A percentile compares a stretch with the other conserved stretches of the same genome.
These are phyloP conservation scores for Cepaea nemoralis DNA, from an alignment of 1,140 invertebrate species.

Conservation along the genomic window DNA sequence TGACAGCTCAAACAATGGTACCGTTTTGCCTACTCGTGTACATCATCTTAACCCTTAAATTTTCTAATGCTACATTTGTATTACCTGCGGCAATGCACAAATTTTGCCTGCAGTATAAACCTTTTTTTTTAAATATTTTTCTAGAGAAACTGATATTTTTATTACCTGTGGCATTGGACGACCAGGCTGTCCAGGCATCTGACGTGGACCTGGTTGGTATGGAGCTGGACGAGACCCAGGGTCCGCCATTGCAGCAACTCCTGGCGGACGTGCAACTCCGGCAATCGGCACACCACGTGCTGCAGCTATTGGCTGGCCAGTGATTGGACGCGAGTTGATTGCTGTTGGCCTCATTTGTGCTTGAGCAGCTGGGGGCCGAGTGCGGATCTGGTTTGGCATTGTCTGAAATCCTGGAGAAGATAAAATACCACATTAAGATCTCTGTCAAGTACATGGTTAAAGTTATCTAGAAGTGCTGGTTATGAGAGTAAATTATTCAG, in stretches of 20 bases:
- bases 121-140: too few species aligned
- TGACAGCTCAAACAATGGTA: too few species aligned
- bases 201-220: neutral
- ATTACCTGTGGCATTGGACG: slow-evolving; percentile 20
- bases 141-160: too few species aligned
- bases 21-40: too few species aligned
- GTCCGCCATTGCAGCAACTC: slow-evolving; percentile 34
- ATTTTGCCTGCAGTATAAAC: too few species aligned
- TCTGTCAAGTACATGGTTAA: neutral
- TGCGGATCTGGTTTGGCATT: slow-evolving; percentile 70
- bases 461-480: too few species aligned
- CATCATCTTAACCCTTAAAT: too few species aligned
- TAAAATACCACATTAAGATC: neutral
- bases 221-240: slow-evolving; percentile 25
- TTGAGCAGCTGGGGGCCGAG: slow-evolving; percentile 61
- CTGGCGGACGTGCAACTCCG: slow-evolving; percentile 21
- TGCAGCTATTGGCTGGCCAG: slow-evolving; percentile 75
- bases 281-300: slow-evolving; percentile 73
- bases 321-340: slow-evolving; percentile 86
- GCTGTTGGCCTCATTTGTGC: slow-evolving; percentile 79
- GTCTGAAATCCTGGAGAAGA: slow-evolving; percentile 75
- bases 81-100: too few species aligned
- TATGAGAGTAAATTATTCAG: too few species aligned
- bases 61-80: too few species aligned
- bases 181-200: slow-evolving; percentile 33